Evolutionary conservation across 37 sponge, comb jelly and placozoan species (phyloP).

Genomic region (Sycon ciliatum): DNA sequence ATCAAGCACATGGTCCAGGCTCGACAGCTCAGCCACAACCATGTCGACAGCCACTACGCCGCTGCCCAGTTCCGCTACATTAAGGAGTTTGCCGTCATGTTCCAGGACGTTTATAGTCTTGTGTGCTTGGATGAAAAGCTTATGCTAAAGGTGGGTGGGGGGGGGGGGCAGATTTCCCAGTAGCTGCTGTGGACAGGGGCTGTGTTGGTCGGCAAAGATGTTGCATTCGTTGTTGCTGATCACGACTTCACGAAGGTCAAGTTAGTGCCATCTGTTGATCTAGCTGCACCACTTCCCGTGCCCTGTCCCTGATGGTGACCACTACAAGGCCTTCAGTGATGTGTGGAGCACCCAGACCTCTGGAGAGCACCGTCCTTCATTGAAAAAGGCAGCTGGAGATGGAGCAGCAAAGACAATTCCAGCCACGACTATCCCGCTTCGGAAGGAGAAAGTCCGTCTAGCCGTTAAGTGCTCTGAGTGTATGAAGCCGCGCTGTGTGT

Average conservation of each 20-base stretch:
- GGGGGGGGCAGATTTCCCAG: slow-evolving; percentile 40
- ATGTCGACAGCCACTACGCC: slow-evolving; percentile 26
- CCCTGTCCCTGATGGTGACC: too few relatives aligned
- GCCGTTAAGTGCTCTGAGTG: too few relatives aligned
- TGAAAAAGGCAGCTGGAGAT: too few relatives aligned
- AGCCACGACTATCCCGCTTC: too few relatives aligned
- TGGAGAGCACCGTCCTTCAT: too few relatives aligned
- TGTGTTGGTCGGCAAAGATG: neutral
- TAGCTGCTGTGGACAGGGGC: slow-evolving; percentile 35
- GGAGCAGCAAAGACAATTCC: too few relatives aligned
- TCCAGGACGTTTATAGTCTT: slow-evolving; percentile 1
- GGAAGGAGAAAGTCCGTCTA: too few relatives aligned
- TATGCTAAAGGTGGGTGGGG: slow-evolving; percentile 29
- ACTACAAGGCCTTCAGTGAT: too few relatives aligned
- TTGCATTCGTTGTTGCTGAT: neutral
- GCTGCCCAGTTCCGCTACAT: slow-evolving; percentile 27
- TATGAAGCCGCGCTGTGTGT: too few relatives aligned
- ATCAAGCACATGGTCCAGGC: slow-evolving; percentile 37
- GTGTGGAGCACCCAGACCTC: too few relatives aligned
- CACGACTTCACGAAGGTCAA: slow-evolving; percentile 22
- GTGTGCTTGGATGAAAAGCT: slow-evolving; percentile 39
- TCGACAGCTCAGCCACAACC: slow-evolving; percentile 9
- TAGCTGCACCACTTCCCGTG: too few relatives aligned
- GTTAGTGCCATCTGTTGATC: slow-evolving; percentile 9
- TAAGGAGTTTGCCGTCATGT: slow-evolving; percentile 20